Conservation (phyloP, 2,888 invertebrate species). For the Dynastes grantii region DNA sequence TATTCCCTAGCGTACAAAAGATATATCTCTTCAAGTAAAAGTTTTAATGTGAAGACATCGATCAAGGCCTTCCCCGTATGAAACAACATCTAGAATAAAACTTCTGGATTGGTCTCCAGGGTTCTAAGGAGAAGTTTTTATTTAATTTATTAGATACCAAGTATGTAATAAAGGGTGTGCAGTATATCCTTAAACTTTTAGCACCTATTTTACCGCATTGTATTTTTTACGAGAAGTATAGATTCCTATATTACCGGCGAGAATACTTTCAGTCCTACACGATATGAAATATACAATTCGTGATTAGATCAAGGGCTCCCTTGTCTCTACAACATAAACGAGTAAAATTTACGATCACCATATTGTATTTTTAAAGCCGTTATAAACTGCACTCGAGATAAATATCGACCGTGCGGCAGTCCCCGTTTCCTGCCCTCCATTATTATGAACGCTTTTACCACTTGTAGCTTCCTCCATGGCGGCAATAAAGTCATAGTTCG, state of each 20-base stretch:
- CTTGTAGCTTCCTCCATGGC: background rate
- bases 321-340: background rate
- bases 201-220: no score
- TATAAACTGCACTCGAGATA: conserved; percentile 19
- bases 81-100: background rate
- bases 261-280: background rate
- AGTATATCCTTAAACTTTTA: no score
- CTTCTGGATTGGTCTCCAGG: conserved; percentile 8
- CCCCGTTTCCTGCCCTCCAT: background rate
- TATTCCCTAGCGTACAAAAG: no score
- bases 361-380: conserved; percentile 26
- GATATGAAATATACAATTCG: background rate
- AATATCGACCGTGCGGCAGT: conserved; percentile 1
- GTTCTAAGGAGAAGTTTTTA: conserved; percentile 11
- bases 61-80: background rate
- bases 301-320: background rate
- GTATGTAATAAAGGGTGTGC: background rate
- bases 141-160: background rate
- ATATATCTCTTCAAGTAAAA: no score
- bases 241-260: no score
- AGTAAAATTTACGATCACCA: conserved; percentile 13
- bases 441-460: background rate
- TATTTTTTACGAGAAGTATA: no score
- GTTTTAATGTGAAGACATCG: no score
- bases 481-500: no score